Evolutionary conservation across 1,140 invertebrate species (phyloP), one percentile per base, ranked within the genome.

Genomic region (Patella vulgata): DNA sequence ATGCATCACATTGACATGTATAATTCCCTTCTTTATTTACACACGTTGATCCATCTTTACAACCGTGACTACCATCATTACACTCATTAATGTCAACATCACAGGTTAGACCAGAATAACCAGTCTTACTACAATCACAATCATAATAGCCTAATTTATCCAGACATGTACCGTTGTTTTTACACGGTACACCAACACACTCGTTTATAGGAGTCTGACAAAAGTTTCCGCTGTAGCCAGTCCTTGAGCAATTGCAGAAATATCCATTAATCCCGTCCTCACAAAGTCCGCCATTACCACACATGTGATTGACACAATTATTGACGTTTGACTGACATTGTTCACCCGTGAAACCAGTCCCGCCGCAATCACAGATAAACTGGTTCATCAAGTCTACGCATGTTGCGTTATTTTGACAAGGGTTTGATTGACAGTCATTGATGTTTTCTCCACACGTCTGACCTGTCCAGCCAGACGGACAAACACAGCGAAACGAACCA

Each of bases 361-460:
- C 68, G 1, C 90, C 89, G 80, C 96, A 98, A 75, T 95, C 94
- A 79, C 96, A 98, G 19, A 14, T 28, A 46, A 65, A 75, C 9
- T 58, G 61, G 30, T 59, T 62, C 21, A 66, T 33, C 86, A 75
- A 21, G 51, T 97, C 94, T 47, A 93, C 89, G 76, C 95, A 98
- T 9, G 31, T 44, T 6, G 93, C 95, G 0, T 92, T 92, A 79
- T 97, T 95, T 60, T 92, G 87, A 80, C 95, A 98, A 0, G 95
- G 95, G 78, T 92, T 90, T 33, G 91, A 93, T 63, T 91, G 90
- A 84, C 95, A 97, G 82, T 97, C 94, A 82, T 98, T 92, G 77
- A 97, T 93, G 84, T 79, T 97, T 92, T 1, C 90, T 21, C 79
- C 73, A 74, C 77, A 82, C 17, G 90, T 90, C 19, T 82, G 61